These are phyloP conservation scores for Coccyzus lansbergi DNA, from an alignment of 2,797 vertebrate species.

Conservation along the genomic window DNA sequence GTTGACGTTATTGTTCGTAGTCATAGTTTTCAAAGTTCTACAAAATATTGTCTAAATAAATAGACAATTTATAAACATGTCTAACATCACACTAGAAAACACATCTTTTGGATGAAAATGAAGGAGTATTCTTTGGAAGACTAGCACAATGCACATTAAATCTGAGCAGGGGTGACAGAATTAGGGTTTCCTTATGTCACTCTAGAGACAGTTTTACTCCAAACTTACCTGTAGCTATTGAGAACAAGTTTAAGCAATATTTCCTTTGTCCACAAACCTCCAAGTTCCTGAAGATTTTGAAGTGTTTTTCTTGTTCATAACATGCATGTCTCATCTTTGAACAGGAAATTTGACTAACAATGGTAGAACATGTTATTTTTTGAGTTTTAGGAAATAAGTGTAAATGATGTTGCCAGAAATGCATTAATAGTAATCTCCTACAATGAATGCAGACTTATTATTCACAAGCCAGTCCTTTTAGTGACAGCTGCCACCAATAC, in stretches of 20 bases:
- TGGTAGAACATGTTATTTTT: background rate
- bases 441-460: conserved; percentile 6
- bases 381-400: background rate
- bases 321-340: background rate
- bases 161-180: background rate
- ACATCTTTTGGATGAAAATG: background rate
- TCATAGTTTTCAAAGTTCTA: background rate
- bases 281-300: background rate
- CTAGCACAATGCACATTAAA: background rate
- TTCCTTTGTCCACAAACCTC: background rate
- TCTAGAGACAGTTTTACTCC: background rate
- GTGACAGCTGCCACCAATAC: conserved; percentile 37
- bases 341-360: conserved; percentile 1
- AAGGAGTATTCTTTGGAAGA: background rate
- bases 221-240: background rate
- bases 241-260: background rate
- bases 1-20: background rate
- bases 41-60: too few relatives aligned
- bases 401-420: conserved; percentile 25
- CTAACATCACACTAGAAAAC: background rate
- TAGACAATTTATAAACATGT: background rate
- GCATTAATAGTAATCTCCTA: background rate
- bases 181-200: background rate
- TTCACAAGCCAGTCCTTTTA: conserved; percentile 22
- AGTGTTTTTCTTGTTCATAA: background rate